Percentiles rank a stretch among this genome's conserved stretches.
Evolutionary conservation across 2,888 invertebrate genomes (phyloP).

Genomic region (Heliconius ethilla): DNA sequence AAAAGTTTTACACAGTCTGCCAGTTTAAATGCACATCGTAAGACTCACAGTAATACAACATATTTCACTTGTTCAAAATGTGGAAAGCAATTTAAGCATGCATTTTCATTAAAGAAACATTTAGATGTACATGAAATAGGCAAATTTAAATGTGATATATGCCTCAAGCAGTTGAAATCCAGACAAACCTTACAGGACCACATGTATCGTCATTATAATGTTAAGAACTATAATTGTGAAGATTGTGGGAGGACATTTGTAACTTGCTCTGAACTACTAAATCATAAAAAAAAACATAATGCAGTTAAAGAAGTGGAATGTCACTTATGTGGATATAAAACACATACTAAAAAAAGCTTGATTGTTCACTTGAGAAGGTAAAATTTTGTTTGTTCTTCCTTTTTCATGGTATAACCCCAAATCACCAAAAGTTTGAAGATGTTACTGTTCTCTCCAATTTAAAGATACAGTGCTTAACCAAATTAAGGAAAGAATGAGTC

Average conservation of each 20-base stretch:
- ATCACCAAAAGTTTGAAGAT: background rate
- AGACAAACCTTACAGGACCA: slow-evolving; percentile 68
- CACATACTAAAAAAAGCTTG: slow-evolving; percentile 69
- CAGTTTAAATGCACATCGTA: slow-evolving; percentile 70
- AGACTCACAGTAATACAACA: slow-evolving; percentile 67
- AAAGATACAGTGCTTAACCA: background rate
- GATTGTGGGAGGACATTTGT: slow-evolving; percentile 76
- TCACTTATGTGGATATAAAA: slow-evolving; percentile 72
- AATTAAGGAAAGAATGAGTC: background rate
- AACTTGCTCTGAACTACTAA: slow-evolving; percentile 71
- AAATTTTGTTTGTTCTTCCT: background rate
- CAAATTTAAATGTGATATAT: slow-evolving; percentile 65
- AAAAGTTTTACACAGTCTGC: slow-evolving; percentile 74
- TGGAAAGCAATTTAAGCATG: slow-evolving; percentile 78
- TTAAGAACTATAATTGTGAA: slow-evolving; percentile 75
- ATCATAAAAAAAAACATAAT: slow-evolving; percentile 70
- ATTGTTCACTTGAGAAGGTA: slow-evolving; percentile 73
- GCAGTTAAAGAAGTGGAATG: slow-evolving; percentile 64
- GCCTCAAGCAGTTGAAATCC: slow-evolving; percentile 71
- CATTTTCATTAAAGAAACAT: slow-evolving; percentile 71
- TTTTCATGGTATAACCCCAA: background rate
- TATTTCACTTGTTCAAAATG: slow-evolving; percentile 71
- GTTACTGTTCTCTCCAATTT: background rate
- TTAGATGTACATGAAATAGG: slow-evolving; percentile 67
- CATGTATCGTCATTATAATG: slow-evolving; percentile 72